These are phyloP conservation scores for Hozukius guyotensis DNA, from an alignment of 2,797 vertebrate genomes.

Conservation along the genomic window DNA sequence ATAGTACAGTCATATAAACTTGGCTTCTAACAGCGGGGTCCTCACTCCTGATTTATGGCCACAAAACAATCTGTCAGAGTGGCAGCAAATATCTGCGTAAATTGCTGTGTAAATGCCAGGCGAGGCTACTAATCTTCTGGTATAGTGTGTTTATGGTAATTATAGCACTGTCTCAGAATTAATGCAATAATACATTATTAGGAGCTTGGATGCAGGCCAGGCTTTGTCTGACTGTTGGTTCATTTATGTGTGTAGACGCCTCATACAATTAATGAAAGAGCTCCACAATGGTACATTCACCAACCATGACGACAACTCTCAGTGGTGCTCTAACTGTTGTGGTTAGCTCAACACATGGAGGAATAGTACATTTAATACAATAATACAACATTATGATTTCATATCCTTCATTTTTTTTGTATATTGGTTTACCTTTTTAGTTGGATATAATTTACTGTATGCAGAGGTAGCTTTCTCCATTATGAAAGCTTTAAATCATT, in stretches of 20 bases:
- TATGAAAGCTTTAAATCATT: not conserved
- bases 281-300: not conserved
- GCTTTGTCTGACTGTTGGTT: constrained; percentile 21
- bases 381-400: not conserved
- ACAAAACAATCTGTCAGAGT: not conserved
- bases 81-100: constrained; percentile 5
- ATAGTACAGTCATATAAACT: not conserved
- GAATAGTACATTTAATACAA: not conserved
- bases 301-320: not conserved
- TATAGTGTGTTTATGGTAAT: constrained; percentile 41
- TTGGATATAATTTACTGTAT: not conserved
- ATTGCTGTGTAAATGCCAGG: constrained; percentile 28
- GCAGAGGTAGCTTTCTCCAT: not conserved
- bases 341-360: not conserved
- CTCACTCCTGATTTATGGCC: not conserved
- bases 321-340: not conserved
- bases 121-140: constrained; percentile 13
- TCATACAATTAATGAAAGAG: not conserved
- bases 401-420: not conserved
- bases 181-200: constrained; percentile 31
- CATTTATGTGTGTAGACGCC: constrained; percentile 8
- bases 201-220: constrained; percentile 6
- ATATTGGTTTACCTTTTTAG: not conserved
- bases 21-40: not conserved
- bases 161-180: constrained; percentile 21